These are phyloP conservation scores for Tribolium freemani DNA, from an alignment of 2,888 invertebrate genomes.

Conservation along the genomic window DNA sequence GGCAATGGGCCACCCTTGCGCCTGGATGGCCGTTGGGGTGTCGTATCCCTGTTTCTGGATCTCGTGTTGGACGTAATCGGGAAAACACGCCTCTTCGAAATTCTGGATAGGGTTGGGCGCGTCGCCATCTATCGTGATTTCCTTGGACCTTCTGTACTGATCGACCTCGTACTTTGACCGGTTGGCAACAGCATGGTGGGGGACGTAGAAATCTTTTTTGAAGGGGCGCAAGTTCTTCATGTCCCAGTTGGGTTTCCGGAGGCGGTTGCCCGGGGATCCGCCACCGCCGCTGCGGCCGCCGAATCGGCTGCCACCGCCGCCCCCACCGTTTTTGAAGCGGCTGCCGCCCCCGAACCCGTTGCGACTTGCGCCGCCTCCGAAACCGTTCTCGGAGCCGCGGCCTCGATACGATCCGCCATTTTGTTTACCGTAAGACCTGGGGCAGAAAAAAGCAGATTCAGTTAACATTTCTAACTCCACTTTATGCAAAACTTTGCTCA, in stretches of 20 bases:
- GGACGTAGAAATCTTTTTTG: slow-evolving; percentile 88
- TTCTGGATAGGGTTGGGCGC: slow-evolving; percentile 82
- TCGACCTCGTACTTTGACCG: slow-evolving; percentile 79
- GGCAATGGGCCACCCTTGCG: slow-evolving; percentile 91
- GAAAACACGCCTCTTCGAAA: slow-evolving; percentile 86
- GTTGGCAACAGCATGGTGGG: slow-evolving; percentile 77
- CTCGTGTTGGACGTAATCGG: slow-evolving; percentile 81
- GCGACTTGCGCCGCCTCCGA: slow-evolving; percentile 64
- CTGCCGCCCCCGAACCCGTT: slow-evolving; percentile 50
- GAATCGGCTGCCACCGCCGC: slow-evolving; percentile 57
- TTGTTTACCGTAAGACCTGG: slow-evolving; percentile 57
- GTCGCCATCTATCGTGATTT: slow-evolving; percentile 88
- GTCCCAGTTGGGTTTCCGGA: slow-evolving; percentile 80
- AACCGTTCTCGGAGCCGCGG: slow-evolving; percentile 59
- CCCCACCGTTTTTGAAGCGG: slow-evolving; percentile 47
- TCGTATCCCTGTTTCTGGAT: slow-evolving; percentile 83
- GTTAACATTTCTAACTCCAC: neutral
- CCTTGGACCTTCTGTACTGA: slow-evolving; percentile 81
- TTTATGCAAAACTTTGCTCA: neutral
- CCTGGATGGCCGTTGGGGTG: slow-evolving; percentile 88
- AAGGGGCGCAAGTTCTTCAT: slow-evolving; percentile 80
- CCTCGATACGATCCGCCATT: slow-evolving; percentile 56
- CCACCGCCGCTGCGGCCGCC: slow-evolving; percentile 58
- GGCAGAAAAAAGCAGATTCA: slow-evolving; percentile 34
- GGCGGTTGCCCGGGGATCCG: slow-evolving; percentile 63